Evolutionary conservation across 2,888 invertebrate genomes (phyloP).

Genomic region (Ophion ellenae): DNA sequence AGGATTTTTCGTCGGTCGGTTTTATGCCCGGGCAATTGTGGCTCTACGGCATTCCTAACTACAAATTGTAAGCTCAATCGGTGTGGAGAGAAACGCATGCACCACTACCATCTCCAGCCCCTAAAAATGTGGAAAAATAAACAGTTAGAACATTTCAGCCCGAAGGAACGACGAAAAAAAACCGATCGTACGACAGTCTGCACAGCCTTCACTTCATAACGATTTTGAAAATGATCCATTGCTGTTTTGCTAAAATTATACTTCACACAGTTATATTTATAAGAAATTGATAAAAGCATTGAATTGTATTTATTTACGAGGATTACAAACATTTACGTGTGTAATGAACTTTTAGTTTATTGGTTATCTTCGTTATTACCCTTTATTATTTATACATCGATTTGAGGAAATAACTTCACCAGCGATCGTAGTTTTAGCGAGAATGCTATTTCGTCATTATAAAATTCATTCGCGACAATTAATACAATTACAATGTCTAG

Average conservation of each 20-base stretch:
- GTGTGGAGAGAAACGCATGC: conserved; percentile 29
- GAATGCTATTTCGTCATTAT: too few relatives aligned
- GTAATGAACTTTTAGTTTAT: too few relatives aligned
- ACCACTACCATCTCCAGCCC: conserved; percentile 2
- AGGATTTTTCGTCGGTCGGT: conserved; percentile 64
- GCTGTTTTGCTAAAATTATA: neutral
- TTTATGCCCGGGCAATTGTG: conserved; percentile 70
- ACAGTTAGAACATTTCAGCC: conserved; percentile 24
- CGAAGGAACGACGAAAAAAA: neutral
- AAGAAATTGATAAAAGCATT: neutral
- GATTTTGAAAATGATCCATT: neutral
- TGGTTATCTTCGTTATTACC: too few relatives aligned
- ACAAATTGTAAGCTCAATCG: conserved; percentile 74
- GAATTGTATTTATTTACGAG: neutral
- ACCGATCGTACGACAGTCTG: neutral
- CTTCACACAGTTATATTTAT: neutral
- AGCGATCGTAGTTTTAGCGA: too few relatives aligned
- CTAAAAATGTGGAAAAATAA: conserved; percentile 47
- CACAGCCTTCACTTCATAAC: neutral
- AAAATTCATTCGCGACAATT: too few relatives aligned
- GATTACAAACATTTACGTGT: neutral
- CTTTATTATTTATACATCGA: too few relatives aligned
- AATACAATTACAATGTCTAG: too few relatives aligned
- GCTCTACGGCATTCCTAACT: conserved; percentile 71
- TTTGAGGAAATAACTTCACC: too few relatives aligned